Evolutionary conservation across 2,888 invertebrate species (phyloP), one percentile per base, ranked within the genome.

Genomic region (Chymomyza procnemis): DNA sequence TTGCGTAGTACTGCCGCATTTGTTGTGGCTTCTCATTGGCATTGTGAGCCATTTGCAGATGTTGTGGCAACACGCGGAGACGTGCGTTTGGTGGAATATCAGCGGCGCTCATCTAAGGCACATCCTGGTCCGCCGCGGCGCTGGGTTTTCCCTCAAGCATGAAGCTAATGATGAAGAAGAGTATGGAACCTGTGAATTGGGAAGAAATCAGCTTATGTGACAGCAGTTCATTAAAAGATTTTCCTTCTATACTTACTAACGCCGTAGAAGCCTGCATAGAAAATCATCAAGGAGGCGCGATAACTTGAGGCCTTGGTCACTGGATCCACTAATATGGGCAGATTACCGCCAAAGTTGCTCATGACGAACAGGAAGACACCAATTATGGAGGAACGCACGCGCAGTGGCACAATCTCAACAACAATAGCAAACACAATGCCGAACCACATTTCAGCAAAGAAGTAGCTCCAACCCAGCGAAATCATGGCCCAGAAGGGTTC

Each of bases 391-490:
- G 97, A 97, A 57, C 97, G 93, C 14, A 96, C 94, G 5, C 94
- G 93, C 57, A 96, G 87, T 0, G 97, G 97, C 1, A 97, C 96
- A 72, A 97, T 95, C 91, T 97, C 97, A 1, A 97, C 96, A 2
- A 97, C 92, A 87, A 97, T 95, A 3, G 97, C 97, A 90, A 97
- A 97, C 3, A 97, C 94, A 73, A 97, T 97, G 59, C 97, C 97
- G 90, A 97, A 97, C 97, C 97, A 97, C 97, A 97, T 97, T 92
- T 97, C 97, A 83, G 97, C 97, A 83, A 97, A 97, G 92, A 97
- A 95, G 89, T 97, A 97, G 1, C 96, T 96, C 69, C 96, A 92
- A n/a, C 96, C 96, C 2, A 97, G 93, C 0, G 96, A 96, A 74
- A 96, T 94, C 94, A 97, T 96, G 4, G 97, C 96, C 93, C 96